phyloP scores from a whole-genome alignment of 2,113 vertebrate species.

The Serinus canaria region DNA sequence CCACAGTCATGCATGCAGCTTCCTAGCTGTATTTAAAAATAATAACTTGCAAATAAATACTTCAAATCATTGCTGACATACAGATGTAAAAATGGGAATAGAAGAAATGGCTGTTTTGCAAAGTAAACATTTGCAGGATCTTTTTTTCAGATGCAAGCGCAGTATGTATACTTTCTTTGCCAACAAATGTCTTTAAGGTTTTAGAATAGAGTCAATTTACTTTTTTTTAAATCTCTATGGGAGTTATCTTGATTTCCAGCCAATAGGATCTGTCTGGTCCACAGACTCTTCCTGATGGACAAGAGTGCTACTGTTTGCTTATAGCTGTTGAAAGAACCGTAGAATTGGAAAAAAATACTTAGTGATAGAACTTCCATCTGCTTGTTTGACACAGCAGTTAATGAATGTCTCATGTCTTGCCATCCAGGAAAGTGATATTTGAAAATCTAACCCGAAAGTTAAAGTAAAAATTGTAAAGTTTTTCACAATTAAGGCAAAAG shows the following conservation, averaged over 20 bases:
- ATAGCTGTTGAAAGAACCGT: constrained; percentile 25
- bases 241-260: constrained; percentile 42
- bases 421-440: background rate
- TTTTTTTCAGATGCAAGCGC: background rate
- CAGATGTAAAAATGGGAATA: background rate
- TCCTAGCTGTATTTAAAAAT: background rate
- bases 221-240: background rate
- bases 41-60: background rate
- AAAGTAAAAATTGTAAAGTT: background rate
- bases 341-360: constrained; percentile 11
- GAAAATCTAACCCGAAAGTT: background rate
- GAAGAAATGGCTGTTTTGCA: background rate
- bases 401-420: background rate
- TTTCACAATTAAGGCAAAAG: background rate
- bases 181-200: background rate
- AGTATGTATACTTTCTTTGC: background rate
- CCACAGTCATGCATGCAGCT: background rate
- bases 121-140: background rate
- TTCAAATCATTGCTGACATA: background rate
- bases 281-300: constrained; percentile 16
- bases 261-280: constrained; percentile 1
- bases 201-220: background rate
- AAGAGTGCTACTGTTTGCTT: constrained; percentile 38
- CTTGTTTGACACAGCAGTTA: background rate
- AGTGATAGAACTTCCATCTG: constrained; percentile 26